These are phyloP conservation scores for Bufotes viridis DNA, from an alignment of 2,797 vertebrate species.

Conservation along the genomic window DNA sequence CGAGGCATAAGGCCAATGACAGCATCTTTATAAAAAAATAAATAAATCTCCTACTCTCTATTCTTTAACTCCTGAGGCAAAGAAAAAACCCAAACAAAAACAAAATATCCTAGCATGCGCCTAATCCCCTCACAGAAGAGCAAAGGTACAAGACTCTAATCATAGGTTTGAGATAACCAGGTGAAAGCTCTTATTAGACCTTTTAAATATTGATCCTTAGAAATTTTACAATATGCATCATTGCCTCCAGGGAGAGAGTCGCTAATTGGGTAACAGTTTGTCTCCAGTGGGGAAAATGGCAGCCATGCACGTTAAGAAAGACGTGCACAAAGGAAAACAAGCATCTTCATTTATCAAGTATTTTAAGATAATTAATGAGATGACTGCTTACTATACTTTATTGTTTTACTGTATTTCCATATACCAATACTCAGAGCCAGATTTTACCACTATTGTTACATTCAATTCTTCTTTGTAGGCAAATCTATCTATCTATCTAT, in stretches of 20 bases:
- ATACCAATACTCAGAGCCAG: neutral
- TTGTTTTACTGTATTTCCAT: neutral
- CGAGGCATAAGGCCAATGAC: constrained; percentile 46
- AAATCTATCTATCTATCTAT: neutral
- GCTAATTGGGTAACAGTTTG: constrained; percentile 42
- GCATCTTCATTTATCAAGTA: constrained; percentile 10
- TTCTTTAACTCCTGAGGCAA: neutral
- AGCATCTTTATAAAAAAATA: constrained; percentile 28
- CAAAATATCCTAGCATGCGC: neutral
- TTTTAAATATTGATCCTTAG: constrained; percentile 30
- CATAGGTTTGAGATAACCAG: constrained; percentile 6
- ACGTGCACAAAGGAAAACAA: constrained; percentile 33
- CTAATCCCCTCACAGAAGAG: neutral
- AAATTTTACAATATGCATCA: constrained; percentile 18
- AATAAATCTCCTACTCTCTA: neutral
- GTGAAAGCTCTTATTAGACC: neutral
- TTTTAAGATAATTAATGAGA: constrained; percentile 39
- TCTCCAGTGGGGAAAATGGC: constrained; percentile 27
- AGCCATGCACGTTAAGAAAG: neutral
- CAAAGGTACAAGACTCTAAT: constrained; percentile 8
- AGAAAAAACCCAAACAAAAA: neutral
- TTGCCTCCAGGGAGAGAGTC: neutral
- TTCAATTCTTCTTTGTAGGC: neutral
- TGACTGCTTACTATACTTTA: constrained; percentile 1
- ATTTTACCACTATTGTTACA: neutral